Conservation (phyloP, 2,888 invertebrate species). For the Ceriagrion tenellum region DNA sequence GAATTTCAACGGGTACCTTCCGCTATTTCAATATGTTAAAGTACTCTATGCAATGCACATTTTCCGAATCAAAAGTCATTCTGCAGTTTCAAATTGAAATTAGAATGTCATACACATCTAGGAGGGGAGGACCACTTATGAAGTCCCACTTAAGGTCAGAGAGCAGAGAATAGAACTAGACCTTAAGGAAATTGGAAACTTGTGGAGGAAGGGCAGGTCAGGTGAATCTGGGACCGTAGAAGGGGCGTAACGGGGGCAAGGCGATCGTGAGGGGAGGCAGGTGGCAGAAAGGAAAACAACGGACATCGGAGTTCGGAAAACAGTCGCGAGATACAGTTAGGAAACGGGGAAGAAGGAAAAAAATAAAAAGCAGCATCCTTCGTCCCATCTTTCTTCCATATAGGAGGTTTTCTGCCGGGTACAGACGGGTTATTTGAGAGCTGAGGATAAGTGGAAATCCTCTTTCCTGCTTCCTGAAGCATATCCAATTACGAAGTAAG, state of each 20-base stretch:
- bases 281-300: neutral
- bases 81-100: too few relatives aligned
- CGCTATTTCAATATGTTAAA: too few relatives aligned
- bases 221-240: neutral
- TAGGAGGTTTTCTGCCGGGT: neutral
- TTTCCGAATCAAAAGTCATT: too few relatives aligned
- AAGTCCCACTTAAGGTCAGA: too few relatives aligned
- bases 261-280: too few relatives aligned
- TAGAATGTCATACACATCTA: too few relatives aligned
- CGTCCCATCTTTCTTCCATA: neutral
- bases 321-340: neutral
- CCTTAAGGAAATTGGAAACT: neutral
- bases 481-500: neutral
- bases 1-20: too few relatives aligned
- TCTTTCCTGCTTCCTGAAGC: slow-evolving; percentile 10
- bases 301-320: neutral
- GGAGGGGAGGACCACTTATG: neutral
- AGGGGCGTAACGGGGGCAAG: neutral
- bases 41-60: too few relatives aligned
- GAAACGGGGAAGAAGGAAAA: neutral
- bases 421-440: neutral
- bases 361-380: neutral
- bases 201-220: neutral
- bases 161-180: too few relatives aligned
- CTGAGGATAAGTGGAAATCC: neutral